Evolutionary conservation across 2,888 invertebrate species (phyloP), one percentile per base, ranked within the genome.

Genomic region (Timandra comae): DNA sequence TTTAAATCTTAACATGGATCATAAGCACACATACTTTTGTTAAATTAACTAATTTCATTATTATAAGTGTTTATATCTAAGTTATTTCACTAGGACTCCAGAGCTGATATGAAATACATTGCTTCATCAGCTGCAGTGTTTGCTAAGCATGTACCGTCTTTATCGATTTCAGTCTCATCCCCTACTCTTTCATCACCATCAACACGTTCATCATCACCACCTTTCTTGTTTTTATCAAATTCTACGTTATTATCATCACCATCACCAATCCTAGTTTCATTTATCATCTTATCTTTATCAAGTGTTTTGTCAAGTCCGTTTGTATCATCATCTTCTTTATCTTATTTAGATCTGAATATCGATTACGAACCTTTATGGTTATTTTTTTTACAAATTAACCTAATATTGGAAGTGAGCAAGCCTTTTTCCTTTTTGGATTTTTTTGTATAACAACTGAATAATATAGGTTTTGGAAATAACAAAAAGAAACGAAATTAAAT

Each of bases 11-110:
- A 76, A 75, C 72, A 75, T 54, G 58, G 61, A 69, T 49, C 56
- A 62, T 65, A 80, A 84, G 84, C 82, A 84, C 84, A 84, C 76
- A 56, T 62, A 81, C 63, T 66, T 16, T 66, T 64, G 66, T 61
- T 58, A 61, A 70, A 72, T 57, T 61, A 65, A 66, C 57, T 68
- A 68, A 61, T 56, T 53, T 53, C 63, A 57, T 22, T 55, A 52
- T 56, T 59, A 54, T 33, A 47, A 49, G 49, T 44, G 26, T 40
- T n/a, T 43, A 38, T 9, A 22, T 41, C 46, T 49, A 46, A 36
- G 12, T 36, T 36, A 41, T 44, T 46, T 36, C 30, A 38, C 43
- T 47, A 52, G 48, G 49, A 53, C 44, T 36, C 52, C 37, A 43
- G 51, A 55, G 60, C 60, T 53, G 61, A 64, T 63, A 64, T 62